Conservation (phyloP, 1,140 invertebrate species). For the Archegozetes longisetosus region DNA sequence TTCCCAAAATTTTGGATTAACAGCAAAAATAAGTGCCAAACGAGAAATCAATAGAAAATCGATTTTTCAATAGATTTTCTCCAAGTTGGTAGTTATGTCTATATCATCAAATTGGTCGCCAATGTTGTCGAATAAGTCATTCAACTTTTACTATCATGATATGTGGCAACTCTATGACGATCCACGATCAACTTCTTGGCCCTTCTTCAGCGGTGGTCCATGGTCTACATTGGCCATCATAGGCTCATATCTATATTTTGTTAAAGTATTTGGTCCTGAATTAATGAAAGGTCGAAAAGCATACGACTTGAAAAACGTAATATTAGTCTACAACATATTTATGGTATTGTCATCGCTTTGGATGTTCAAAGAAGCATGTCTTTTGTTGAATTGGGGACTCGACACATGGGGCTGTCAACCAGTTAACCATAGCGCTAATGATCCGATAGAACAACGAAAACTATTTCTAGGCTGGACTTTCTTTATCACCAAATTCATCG, state of each 20-base stretch:
- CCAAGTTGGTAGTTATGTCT: too few species aligned
- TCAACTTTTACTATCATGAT: neutral
- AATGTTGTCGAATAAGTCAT: neutral
- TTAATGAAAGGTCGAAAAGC: constrained; percentile 32
- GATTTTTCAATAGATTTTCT: too few species aligned
- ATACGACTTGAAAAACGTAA: constrained; percentile 26
- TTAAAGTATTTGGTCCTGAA: constrained; percentile 25
- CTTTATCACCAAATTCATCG: constrained; percentile 87
- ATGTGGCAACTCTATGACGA: neutral
- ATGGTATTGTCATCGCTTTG: constrained; percentile 30
- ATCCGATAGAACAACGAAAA: neutral
- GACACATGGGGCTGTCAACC: constrained; percentile 8
- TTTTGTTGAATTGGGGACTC: neutral
- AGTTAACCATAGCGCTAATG: neutral
- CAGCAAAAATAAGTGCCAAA: too few species aligned
- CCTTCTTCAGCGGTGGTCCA: constrained; percentile 42
- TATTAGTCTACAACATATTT: constrained; percentile 31
- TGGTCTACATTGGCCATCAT: constrained; percentile 48
- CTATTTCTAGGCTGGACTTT: constrained; percentile 36
- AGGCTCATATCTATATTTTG: constrained; percentile 19
- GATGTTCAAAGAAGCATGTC: constrained; percentile 22
- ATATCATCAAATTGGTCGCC: neutral
- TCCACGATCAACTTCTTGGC: neutral
- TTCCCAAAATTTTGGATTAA: too few species aligned
- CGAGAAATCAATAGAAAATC: too few species aligned